A percentile compares a stretch with the other conserved stretches of the same genome.
phyloP scores from a whole-genome alignment of 1,140 invertebrate genomes.

The roundworm (Caenorhabditis elegans) region WBcel235 BX284605.5:18990001-18990500 shows the following conservation, averaged over 20 bases:
- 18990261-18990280: neutral
- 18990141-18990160: too few relatives aligned
- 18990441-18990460: neutral
- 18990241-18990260: neutral
- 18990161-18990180: too few relatives aligned
- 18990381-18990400: neutral
- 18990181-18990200: too few relatives aligned
- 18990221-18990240: neutral
- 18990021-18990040: too few relatives aligned
- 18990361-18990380: conserved; percentile 21
- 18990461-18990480: neutral
- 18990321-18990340: conserved; percentile 47
- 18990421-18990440: neutral
- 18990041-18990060: too few relatives aligned
- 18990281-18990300: conserved; percentile 37
- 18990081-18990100: too few relatives aligned
- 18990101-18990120: too few relatives aligned
- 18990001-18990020: too few relatives aligned
- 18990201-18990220: too few relatives aligned
- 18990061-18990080: too few relatives aligned
- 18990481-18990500: neutral
- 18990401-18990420: neutral
- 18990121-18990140: too few relatives aligned
- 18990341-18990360: conserved; percentile 42
- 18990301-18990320: conserved; percentile 40